Evolutionary conservation across 2,888 invertebrate genomes (phyloP).

Genomic region (Temnothorax ravouxi): DNA sequence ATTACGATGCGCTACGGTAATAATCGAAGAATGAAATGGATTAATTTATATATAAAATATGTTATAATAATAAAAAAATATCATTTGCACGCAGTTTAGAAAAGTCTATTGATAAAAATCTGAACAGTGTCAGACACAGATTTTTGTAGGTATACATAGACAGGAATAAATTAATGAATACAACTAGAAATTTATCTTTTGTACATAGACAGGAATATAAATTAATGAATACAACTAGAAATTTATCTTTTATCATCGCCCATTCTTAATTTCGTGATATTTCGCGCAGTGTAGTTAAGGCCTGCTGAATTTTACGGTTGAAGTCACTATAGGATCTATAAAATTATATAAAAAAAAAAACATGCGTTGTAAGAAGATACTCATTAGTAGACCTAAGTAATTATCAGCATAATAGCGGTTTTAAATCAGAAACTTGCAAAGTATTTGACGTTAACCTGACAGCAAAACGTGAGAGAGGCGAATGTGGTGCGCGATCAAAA

Average conservation of each 20-base stretch:
- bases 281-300: neutral
- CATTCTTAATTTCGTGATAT: neutral
- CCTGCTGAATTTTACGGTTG: constrained; percentile 32
- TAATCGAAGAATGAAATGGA: neutral
- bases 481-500: constrained; percentile 11
- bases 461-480: constrained; percentile 10
- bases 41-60: neutral
- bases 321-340: neutral
- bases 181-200: neutral
- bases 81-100: neutral
- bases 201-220: neutral
- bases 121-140: neutral
- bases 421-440: constrained; percentile 8
- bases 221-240: neutral
- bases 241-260: neutral
- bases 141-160: neutral
- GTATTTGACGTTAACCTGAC: constrained; percentile 20
- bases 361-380: neutral
- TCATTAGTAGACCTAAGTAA: constrained; percentile 31
- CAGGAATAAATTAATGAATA: neutral
- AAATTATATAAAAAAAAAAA: constrained; percentile 36
- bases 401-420: constrained; percentile 36
- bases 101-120: neutral
- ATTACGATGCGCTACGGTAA: neutral
- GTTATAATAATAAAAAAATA: neutral